Conservation (phyloP, 2,113 vertebrate genomes). For the Pipra filicauda region DNA sequence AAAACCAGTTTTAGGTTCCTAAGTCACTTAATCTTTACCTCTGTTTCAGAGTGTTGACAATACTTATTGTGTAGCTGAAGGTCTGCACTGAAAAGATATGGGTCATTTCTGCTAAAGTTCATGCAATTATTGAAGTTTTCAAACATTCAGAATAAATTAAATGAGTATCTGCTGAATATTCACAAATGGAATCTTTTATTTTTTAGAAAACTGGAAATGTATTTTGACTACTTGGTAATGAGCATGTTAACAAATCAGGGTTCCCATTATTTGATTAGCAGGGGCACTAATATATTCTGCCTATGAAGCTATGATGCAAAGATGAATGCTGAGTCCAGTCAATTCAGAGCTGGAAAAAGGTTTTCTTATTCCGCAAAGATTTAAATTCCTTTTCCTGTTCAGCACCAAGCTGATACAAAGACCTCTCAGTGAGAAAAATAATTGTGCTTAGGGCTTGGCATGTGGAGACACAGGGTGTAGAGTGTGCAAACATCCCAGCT, state of each 20-base stretch:
- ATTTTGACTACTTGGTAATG: neutral
- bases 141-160: neutral
- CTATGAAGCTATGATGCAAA: neutral
- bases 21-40: neutral
- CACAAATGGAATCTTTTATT: neutral
- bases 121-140: neutral
- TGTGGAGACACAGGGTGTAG: neutral
- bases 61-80: neutral
- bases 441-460: neutral
- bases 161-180: neutral
- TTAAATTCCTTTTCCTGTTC: conserved; percentile 15
- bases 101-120: neutral
- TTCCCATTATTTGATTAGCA: neutral
- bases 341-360: neutral
- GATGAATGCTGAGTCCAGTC: neutral
- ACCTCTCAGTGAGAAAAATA: neutral
- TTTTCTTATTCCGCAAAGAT: neutral
- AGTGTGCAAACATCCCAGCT: neutral
- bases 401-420: neutral
- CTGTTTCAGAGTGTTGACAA: neutral
- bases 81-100: neutral
- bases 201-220: neutral
- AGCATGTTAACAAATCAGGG: neutral
- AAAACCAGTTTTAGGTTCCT: neutral
- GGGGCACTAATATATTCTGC: neutral